Percentiles rank a stretch among this genome's conserved stretches.
Evolutionary conservation across 2,797 vertebrate species (phyloP).

Genomic region (Bryconaethiops microstoma): DNA sequence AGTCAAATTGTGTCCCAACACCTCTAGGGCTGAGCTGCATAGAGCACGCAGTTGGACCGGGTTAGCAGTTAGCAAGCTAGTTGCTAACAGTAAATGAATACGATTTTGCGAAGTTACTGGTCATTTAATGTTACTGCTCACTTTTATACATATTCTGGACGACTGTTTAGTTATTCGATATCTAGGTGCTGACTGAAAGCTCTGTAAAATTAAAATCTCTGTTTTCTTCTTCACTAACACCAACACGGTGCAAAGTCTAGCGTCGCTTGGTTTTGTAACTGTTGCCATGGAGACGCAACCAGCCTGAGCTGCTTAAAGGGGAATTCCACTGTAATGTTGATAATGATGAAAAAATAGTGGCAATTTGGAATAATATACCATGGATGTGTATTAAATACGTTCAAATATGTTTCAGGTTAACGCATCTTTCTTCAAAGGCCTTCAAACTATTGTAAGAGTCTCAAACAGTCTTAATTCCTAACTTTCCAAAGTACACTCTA

Average conservation of each 20-base stretch:
- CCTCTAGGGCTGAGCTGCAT: too few relatives aligned
- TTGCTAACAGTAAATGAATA: neutral
- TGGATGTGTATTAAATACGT: too few relatives aligned
- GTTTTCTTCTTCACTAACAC: conserved; percentile 20
- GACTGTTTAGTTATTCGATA: neutral
- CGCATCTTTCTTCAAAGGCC: too few relatives aligned
- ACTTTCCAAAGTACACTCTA: too few relatives aligned
- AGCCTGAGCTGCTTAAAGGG: neutral
- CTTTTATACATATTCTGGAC: neutral
- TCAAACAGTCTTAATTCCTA: too few relatives aligned
- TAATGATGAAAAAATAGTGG: too few relatives aligned
- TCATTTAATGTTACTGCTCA: neutral
- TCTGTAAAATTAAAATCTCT: neutral
- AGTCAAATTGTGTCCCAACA: too few relatives aligned
- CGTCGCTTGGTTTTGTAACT: conserved; percentile 64
- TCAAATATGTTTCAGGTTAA: too few relatives aligned
- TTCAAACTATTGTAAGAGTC: too few relatives aligned
- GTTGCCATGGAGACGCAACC: conserved; percentile 70
- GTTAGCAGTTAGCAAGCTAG: neutral
- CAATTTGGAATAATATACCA: too few relatives aligned
- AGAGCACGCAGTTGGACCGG: neutral
- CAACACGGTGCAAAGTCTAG: conserved; percentile 29
- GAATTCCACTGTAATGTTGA: neutral
- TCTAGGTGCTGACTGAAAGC: neutral
- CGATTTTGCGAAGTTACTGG: neutral